Base-by-base conservation (phyloP, 1,140 invertebrate genomes). In the Nixonia krombeini region DNA sequence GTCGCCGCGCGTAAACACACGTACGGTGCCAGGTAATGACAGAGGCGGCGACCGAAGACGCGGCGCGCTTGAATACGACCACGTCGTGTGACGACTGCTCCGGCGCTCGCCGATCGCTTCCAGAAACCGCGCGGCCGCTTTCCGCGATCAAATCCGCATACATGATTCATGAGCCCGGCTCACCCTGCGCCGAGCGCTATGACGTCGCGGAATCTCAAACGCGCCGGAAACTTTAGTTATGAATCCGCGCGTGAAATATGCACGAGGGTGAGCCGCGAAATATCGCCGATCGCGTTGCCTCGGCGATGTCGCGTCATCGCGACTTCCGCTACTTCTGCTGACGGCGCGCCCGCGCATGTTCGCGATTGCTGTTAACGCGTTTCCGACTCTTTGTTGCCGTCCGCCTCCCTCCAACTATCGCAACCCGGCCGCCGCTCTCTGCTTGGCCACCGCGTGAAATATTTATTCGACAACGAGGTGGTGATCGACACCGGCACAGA, bases 401-500 rank as follows among this genome's bases (percentile, higher is more conserved):
- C 50, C 41, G 49, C 40, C 41, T 45, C 49, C n/a, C n/a, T n/a
- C n/a, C n/a, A n/a, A n/a, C n/a, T n/a, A n/a, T n/a, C n/a, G n/a
- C n/a, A n/a, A n/a, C n/a, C n/a, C n/a, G n/a, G 64, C 57, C 51
- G 40, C 51, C 49, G 51, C 61, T 62, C 57, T 52, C 51, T 61
- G 61, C 62, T 57, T 62, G 65, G 46, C 42, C 41, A 15, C 41
- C 13, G 47, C 37, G 52, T 68, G 49, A 57, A 68, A 62, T 58
- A 68, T 68, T 68, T 68, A 68, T 68, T 62, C 51, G 53, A 35
- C 46, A 62, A 61, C 62, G 57, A 68, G 47, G 52, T 62, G 57
- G 57, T 62, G 65, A 68, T 68, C 57, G 57, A 62, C 65, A 57
- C 65, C 41, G 46, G 47, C 45, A 62, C 58, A 57, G 47, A 38